Conservation (phyloP, 2,888 invertebrate species). For the Tetragonisca angustula region DNA sequence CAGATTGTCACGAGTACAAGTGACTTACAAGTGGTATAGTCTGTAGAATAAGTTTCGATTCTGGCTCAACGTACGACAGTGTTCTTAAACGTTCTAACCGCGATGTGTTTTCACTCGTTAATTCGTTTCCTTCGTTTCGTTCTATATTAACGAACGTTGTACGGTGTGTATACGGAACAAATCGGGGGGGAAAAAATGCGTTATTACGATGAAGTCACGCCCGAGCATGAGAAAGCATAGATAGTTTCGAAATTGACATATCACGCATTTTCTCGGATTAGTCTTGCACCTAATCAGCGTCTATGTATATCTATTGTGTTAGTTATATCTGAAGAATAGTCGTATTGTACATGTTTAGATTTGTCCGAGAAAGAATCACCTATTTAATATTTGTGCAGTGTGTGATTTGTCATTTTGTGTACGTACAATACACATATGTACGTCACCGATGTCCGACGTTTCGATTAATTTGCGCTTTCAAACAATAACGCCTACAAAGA, state of each 20-base stretch:
- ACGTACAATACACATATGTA: neutral
- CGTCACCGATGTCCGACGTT: neutral
- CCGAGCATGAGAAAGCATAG: conserved; percentile 47
- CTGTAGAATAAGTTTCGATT: conserved; percentile 32
- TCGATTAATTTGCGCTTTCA: conserved; percentile 16
- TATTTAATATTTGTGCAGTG: conserved; percentile 2
- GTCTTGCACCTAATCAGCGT: conserved; percentile 31
- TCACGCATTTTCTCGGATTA: conserved; percentile 58
- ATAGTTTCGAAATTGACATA: conserved; percentile 68
- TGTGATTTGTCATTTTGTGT: conserved; percentile 12
- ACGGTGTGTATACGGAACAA: neutral
- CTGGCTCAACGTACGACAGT: conserved; percentile 8
- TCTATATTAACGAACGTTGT: neutral
- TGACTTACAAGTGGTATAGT: conserved; percentile 35
- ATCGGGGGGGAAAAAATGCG: neutral
- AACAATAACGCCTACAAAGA: neutral
- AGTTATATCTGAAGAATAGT: conserved; percentile 39
- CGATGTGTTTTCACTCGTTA: neutral
- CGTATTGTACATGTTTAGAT: conserved; percentile 34
- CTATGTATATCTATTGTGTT: conserved; percentile 39
- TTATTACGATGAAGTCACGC: conserved; percentile 39
- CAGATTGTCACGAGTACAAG: neutral
- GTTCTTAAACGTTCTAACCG: conserved; percentile 12
- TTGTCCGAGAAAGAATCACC: neutral
- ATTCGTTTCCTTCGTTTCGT: conserved; percentile 2